A percentile compares a stretch with the other conserved stretches of the same genome.
phyloP scores from a whole-genome alignment of 2,888 invertebrate genomes.

The Drosophila macrospina region DNA sequence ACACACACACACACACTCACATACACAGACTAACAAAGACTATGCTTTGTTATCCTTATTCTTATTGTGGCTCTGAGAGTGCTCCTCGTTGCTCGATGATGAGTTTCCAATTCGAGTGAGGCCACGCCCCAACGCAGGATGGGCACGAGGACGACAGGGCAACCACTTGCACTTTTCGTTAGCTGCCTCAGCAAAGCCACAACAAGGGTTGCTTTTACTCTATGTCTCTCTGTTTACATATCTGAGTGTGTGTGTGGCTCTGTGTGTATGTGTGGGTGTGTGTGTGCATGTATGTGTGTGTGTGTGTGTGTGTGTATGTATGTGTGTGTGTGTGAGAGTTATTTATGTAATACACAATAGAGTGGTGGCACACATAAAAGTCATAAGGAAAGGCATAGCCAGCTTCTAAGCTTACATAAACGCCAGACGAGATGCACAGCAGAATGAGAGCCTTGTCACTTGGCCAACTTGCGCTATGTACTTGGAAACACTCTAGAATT shows the following conservation, averaged over 20 bases:
- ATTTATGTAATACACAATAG: slow-evolving; percentile 58
- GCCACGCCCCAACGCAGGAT: slow-evolving; percentile 69
- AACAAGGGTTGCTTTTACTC: slow-evolving; percentile 73
- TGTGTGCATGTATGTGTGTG: slow-evolving; percentile 17
- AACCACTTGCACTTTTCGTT: slow-evolving; percentile 81
- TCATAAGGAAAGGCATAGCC: slow-evolving; percentile 62
- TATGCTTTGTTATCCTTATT: slow-evolving; percentile 68
- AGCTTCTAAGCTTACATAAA: slow-evolving; percentile 48
- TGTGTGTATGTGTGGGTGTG: slow-evolving; percentile 18
- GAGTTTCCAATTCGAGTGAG: slow-evolving; percentile 72
- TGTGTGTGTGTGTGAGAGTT: slow-evolving; percentile 26
- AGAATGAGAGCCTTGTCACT: slow-evolving; percentile 37
- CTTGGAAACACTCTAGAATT: slow-evolving; percentile 32
- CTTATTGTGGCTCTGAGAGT: slow-evolving; percentile 65
- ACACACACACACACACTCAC: slow-evolving; percentile 35
- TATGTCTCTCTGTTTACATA: slow-evolving; percentile 35
- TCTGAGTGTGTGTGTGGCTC: slow-evolving; percentile 8
- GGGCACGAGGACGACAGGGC: slow-evolving; percentile 43
- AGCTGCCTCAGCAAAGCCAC: slow-evolving; percentile 35
- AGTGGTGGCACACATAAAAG: slow-evolving; percentile 58
- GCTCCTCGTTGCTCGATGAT: slow-evolving; percentile 57
- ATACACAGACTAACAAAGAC: slow-evolving; percentile 22
- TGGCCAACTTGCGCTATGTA: slow-evolving; percentile 53
- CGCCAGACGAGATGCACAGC: slow-evolving; percentile 14
- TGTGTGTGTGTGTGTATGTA: slow-evolving; percentile 18